These are phyloP conservation scores for Tipula vernalis DNA, from an alignment of 2,888 invertebrate genomes.

Conservation along the genomic window DNA sequence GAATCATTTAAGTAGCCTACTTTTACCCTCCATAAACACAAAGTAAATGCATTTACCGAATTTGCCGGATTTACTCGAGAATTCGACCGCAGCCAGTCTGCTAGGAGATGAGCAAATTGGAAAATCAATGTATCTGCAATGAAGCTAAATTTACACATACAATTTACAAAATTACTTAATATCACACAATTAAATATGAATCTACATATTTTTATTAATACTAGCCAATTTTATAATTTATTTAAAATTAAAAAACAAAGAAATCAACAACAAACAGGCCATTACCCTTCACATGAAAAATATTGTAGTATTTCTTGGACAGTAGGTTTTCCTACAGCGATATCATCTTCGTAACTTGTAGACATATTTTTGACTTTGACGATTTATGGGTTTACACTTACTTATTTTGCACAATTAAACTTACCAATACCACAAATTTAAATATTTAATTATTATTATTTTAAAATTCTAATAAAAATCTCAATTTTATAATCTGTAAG, in stretches of 20 bases:
- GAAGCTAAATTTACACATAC: not conserved
- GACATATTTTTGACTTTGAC: not conserved
- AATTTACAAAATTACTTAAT: not conserved
- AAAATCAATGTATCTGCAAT: not conserved
- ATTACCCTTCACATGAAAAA: conserved; percentile 5
- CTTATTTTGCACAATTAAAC: not conserved
- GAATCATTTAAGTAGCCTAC: too few relatives aligned
- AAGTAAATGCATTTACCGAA: too few relatives aligned
- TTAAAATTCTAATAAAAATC: not conserved
- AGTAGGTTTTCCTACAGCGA: conserved; percentile 6
- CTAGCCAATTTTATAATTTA: not conserved
- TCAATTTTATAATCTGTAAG: not conserved
- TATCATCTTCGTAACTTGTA: not conserved
- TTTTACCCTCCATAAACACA: too few relatives aligned
- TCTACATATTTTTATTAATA: not conserved
- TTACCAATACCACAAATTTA: not conserved
- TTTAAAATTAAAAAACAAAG: not conserved
- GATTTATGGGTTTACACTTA: not conserved
- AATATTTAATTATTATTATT: not conserved
- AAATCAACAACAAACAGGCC: not conserved
- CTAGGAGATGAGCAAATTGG: not conserved
- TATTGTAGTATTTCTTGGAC: conserved; percentile 5
- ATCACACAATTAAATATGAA: not conserved
- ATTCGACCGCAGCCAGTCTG: too few relatives aligned
- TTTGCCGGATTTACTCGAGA: too few relatives aligned